Percentiles rank a stretch among this genome's conserved stretches.
These are phyloP conservation scores for Cryptoprocta ferox DNA, from an alignment of 2,797 vertebrate species.

Conservation along the genomic window DNA sequence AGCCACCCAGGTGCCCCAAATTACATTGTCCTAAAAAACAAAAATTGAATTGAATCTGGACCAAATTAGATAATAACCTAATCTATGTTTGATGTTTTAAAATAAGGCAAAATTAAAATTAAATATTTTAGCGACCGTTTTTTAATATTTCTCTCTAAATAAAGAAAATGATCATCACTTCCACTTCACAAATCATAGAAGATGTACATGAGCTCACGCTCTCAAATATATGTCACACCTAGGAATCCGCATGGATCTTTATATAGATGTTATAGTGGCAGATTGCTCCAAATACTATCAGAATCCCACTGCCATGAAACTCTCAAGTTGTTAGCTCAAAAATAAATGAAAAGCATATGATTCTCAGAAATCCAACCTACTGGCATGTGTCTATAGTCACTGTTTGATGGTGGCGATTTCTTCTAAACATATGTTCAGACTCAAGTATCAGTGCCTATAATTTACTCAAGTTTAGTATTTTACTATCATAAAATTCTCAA, in stretches of 20 bases:
- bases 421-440: not conserved
- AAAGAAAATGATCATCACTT: not conserved
- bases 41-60: not conserved
- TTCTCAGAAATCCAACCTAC: not conserved
- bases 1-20: not conserved
- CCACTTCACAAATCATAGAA: not conserved
- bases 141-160: not conserved
- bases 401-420: not conserved
- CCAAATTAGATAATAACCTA: not conserved
- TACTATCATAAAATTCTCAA: not conserved
- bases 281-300: not conserved
- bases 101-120: slow-evolving; percentile 10
- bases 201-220: not conserved
- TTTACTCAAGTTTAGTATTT: not conserved
- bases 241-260: not conserved
- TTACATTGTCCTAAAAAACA: not conserved
- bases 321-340: not conserved
- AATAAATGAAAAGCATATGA: not conserved
- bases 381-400: not conserved
- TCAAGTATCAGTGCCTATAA: not conserved
- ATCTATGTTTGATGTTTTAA: slow-evolving; percentile 22
- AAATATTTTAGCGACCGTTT: not conserved
- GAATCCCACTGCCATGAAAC: not conserved
- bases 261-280: not conserved
- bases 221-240: not conserved